A percentile compares a stretch with the other conserved stretches of the same genome.
phyloP scores from a whole-genome alignment of 1,140 invertebrate genomes.

The Meloidogyne floridensis region DNA sequence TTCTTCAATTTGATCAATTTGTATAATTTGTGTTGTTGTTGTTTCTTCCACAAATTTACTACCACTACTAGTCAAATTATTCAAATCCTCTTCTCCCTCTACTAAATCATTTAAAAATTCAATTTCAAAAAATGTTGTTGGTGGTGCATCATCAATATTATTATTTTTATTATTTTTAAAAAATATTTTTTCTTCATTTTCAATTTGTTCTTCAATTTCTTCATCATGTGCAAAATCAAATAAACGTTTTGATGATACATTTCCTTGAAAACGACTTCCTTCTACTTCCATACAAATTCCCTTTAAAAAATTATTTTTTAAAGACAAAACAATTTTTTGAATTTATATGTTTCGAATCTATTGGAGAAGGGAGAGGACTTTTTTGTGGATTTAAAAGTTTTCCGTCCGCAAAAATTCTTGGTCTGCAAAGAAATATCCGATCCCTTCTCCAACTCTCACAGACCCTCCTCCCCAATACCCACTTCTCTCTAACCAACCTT shows the following conservation, averaged over 20 bases:
- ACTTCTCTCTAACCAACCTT: not conserved
- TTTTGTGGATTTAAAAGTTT: no score
- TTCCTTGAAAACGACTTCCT: slow-evolving; percentile 31
- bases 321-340: no score
- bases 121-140: slow-evolving; percentile 22
- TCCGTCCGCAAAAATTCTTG: no score
- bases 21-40: not conserved
- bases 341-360: no score
- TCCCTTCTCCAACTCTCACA: no score
- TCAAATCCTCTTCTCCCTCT: not conserved
- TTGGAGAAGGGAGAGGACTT: no score
- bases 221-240: slow-evolving; percentile 23
- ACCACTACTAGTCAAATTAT: not conserved
- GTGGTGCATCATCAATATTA: not conserved
- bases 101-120: not conserved
- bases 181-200: not conserved
- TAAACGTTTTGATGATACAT: not conserved
- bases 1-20: not conserved
- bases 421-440: no score
- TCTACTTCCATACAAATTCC: slow-evolving; percentile 26
- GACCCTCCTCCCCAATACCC: no score
- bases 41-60: not conserved
- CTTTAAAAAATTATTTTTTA: slow-evolving; percentile 13
- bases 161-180: slow-evolving; percentile 12
- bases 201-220: slow-evolving; percentile 2